Evolutionary conservation across 1,140 invertebrate genomes (phyloP).

Genomic region (Proctacanthus coquilletti): DNA sequence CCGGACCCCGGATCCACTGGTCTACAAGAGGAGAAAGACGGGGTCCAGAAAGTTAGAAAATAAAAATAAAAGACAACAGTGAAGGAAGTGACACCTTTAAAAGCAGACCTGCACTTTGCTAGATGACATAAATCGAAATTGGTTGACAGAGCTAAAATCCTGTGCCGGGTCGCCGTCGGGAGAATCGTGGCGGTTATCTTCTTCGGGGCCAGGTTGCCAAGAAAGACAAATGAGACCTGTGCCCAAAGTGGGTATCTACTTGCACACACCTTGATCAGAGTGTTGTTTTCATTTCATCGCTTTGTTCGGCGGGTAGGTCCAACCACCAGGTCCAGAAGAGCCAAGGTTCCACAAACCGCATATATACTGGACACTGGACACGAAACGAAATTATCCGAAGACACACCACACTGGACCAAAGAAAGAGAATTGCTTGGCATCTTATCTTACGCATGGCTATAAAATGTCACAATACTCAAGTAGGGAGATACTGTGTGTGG

Average conservation of each 20-base stretch:
- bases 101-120: not conserved
- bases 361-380: not conserved
- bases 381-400: not conserved
- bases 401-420: not conserved
- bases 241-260: not conserved
- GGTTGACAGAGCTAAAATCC: not conserved
- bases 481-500: too few relatives aligned
- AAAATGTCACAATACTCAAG: not conserved
- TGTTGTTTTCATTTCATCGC: too few relatives aligned
- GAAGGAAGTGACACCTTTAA: not conserved
- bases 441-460: slow-evolving; percentile 1
- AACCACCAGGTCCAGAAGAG: too few relatives aligned
- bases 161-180: too few relatives aligned
- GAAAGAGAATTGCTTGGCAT: not conserved
- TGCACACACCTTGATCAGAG: too few relatives aligned
- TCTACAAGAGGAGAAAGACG: not conserved
- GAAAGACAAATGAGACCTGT: not conserved
- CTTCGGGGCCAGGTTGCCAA: not conserved
- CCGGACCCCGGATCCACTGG: not conserved
- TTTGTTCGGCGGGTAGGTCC: too few relatives aligned
- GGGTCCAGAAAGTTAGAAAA: not conserved
- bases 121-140: slow-evolving; percentile 1
- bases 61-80: too few relatives aligned
- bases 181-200: not conserved
- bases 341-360: too few relatives aligned